These are phyloP conservation scores for Pipa parva DNA, from an alignment of 2,113 vertebrate species.

Conservation along the genomic window DNA sequence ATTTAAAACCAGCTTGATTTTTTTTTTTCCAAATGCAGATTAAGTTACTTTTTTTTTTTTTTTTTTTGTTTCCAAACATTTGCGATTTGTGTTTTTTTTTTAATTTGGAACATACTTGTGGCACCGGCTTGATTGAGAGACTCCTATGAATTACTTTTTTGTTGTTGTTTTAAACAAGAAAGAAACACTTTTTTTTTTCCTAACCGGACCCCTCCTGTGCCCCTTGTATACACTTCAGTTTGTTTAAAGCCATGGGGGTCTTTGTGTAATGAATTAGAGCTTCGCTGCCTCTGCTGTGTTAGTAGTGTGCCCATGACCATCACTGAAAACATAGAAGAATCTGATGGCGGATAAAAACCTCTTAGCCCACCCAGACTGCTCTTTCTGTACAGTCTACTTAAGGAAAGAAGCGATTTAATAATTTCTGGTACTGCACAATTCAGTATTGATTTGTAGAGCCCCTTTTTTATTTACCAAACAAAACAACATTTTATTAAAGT, in stretches of 20 bases:
- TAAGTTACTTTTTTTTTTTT: slow-evolving; percentile 59
- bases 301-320: slow-evolving; percentile 6
- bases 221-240: not conserved
- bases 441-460: not conserved
- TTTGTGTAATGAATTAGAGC: not conserved
- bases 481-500: too few relatives aligned
- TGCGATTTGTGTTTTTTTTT: slow-evolving; percentile 59
- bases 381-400: not conserved
- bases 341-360: not conserved
- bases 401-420: not conserved
- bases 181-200: slow-evolving; percentile 66
- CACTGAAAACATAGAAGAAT: not conserved
- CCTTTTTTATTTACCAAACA: too few relatives aligned
- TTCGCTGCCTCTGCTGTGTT: not conserved
- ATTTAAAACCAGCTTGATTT: slow-evolving; percentile 63
- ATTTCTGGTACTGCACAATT: not conserved
- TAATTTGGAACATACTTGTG: slow-evolving; percentile 65
- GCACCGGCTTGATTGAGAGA: slow-evolving; percentile 66
- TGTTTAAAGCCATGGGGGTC: not conserved
- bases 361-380: not conserved
- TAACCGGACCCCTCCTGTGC: slow-evolving; percentile 1
- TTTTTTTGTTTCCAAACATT: slow-evolving; percentile 51
- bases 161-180: slow-evolving; percentile 61
- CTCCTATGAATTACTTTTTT: slow-evolving; percentile 48
- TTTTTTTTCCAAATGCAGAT: slow-evolving; percentile 55